Base-by-base conservation (phyloP, 1,140 invertebrate species). In the Sitobion miscanthi region DNA sequence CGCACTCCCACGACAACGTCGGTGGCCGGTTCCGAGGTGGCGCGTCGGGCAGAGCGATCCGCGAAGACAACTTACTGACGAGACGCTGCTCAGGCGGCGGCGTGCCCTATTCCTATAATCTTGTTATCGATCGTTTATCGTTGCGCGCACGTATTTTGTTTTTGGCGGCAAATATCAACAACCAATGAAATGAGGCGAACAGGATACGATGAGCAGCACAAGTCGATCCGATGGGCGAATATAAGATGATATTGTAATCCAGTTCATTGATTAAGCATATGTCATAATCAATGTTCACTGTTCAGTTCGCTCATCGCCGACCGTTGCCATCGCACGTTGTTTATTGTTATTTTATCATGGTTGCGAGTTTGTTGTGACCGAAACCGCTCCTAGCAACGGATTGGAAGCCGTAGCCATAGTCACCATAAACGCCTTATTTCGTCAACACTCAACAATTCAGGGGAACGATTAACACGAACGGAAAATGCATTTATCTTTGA, bases 371-470 rank as follows among this genome's bases (percentile, higher is more conserved):
- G 91, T 93, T 93, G 91, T 86, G 91, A 86, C 91, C 11, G 30
- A 49, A 38, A 57, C 35, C 38, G 91, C 77, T 93, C 91, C 52
- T 93, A 93, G 91, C 91, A 93, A 93, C 91, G 91, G 20, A 20
- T 9, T n/a, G 86, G 82, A 93, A 93, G 91, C 91, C 91, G 91
- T 93, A 93, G 91, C 35, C 82, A 93, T 93, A 93, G 91, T 57
- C 82, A 93, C 91, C 91, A 45, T 47, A 38, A 86, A 93, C 82
- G 91, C 49, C 38, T 93, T 93, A 86, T 86, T 45, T 14, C 82
- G 49, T 86, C 91, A 93, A 93, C 82, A 93, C 17, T 77, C 20
- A 23, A 54, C 52, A 21, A 47, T 93, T 86, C 82, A n/a, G 82
- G 82, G 57, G 52, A 83, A 77, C 62, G 45, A 69, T 88, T 21